Percentiles rank a stretch among this genome's conserved stretches.
These are phyloP conservation scores for Pocillopora grandis DNA, from an alignment of 92 coral and sea anemone genomes.

Conservation along the genomic window DNA sequence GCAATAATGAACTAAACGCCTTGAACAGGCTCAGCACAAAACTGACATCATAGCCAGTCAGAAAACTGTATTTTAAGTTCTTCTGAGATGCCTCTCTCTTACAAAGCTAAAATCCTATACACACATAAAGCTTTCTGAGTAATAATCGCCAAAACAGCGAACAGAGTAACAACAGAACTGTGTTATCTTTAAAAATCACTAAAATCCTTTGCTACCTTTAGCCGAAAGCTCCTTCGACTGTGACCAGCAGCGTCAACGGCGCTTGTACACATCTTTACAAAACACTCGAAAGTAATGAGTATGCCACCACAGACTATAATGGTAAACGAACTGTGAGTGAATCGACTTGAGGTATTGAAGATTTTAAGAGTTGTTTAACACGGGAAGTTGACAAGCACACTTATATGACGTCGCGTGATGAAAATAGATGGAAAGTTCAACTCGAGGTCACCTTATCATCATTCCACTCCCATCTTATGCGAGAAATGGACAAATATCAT, in stretches of 20 bases:
- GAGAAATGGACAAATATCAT: too few species aligned
- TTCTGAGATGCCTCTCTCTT: too few species aligned
- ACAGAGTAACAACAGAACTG: neutral
- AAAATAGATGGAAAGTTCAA: neutral
- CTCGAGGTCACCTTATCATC: neutral
- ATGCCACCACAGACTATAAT: neutral
- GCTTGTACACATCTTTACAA: neutral
- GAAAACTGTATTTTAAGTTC: too few species aligned
- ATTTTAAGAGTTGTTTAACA: neutral
- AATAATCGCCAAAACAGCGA: neutral
- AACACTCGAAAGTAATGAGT: neutral
- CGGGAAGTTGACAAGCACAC: neutral
- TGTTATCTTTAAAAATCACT: neutral
- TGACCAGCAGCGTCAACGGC: neutral
- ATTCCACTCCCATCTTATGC: too few species aligned
- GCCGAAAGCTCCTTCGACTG: neutral
- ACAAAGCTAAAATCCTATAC: too few species aligned
- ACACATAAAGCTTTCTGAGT: neutral
- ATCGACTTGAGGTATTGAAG: neutral
- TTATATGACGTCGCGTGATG: neutral
- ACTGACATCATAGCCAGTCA: too few species aligned
- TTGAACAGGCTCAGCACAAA: too few species aligned
- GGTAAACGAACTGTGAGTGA: neutral
- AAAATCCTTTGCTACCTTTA: conserved; percentile 4
- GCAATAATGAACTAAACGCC: too few species aligned